These are phyloP conservation scores for Noctilio leporinus DNA, from an alignment of 2,113 vertebrate species.

Conservation along the genomic window DNA sequence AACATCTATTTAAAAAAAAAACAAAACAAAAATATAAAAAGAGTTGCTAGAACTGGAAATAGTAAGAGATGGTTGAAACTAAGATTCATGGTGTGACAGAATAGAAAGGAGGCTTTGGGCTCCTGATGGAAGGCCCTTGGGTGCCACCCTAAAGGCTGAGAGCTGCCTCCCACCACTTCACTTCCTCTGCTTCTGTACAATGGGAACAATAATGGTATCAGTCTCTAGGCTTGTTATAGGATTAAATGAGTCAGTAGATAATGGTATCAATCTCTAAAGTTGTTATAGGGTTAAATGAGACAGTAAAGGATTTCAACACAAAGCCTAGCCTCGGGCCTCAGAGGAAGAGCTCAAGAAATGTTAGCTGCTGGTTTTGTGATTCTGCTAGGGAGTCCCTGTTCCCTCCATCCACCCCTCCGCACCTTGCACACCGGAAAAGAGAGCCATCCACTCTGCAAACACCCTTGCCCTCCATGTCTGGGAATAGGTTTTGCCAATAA, in stretches of 20 bases:
- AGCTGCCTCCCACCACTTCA: neutral
- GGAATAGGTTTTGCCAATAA: slow-evolving; percentile 55
- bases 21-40: neutral
- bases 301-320: neutral
- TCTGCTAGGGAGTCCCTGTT: neutral
- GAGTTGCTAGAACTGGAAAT: neutral
- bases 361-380: neutral
- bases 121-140: neutral
- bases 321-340: neutral
- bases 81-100: neutral
- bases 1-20: slow-evolving; percentile 39
- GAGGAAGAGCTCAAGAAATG: neutral
- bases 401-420: neutral
- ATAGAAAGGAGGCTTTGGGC: neutral
- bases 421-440: neutral
- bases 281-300: neutral
- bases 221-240: neutral
- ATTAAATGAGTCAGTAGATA: neutral
- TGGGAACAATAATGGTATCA: neutral
- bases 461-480: neutral
- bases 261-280: neutral
- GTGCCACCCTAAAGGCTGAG: neutral
- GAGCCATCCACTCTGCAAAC: neutral
- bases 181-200: neutral
- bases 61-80: neutral